Evolutionary conservation across 2,888 invertebrate species (phyloP).

Genomic region (Nephrotoma guestfalica): DNA sequence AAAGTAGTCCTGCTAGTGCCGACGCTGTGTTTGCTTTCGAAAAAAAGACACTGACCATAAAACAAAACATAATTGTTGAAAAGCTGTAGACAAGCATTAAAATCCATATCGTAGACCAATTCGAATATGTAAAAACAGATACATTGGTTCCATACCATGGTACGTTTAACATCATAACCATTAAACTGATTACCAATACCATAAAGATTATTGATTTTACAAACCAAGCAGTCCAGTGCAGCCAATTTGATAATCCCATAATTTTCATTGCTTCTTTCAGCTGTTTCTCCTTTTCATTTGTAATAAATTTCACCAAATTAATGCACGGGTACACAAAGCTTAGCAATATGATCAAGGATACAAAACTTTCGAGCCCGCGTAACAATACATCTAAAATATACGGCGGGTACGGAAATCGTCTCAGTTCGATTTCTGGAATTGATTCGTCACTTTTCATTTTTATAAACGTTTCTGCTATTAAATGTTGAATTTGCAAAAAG

Average conservation of each 20-base stretch:
- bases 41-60: slow-evolving; percentile 66
- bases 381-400: slow-evolving; percentile 49
- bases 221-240: slow-evolving; percentile 82
- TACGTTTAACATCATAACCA: slow-evolving; percentile 36
- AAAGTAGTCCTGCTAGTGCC: slow-evolving; percentile 56
- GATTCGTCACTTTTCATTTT: slow-evolving; percentile 22
- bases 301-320: slow-evolving; percentile 51
- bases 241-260: slow-evolving; percentile 72
- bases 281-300: slow-evolving; percentile 45
- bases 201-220: slow-evolving; percentile 57
- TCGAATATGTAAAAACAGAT: slow-evolving; percentile 53
- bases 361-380: slow-evolving; percentile 44
- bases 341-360: slow-evolving; percentile 60
- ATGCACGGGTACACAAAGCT: slow-evolving; percentile 69
- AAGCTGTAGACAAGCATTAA: slow-evolving; percentile 56
- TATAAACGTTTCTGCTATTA: slow-evolving; percentile 35
- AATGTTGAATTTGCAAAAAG: slow-evolving; percentile 49
- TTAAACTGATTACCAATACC: slow-evolving; percentile 40
- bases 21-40: slow-evolving; percentile 68
- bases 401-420: slow-evolving; percentile 57
- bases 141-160: slow-evolving; percentile 33
- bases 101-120: slow-evolving; percentile 50
- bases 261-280: slow-evolving; percentile 82
- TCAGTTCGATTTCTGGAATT: slow-evolving; percentile 16
- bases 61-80: slow-evolving; percentile 59